Conservation (phyloP, 2,113 vertebrate genomes). For the Paradisaea rubra region DNA sequence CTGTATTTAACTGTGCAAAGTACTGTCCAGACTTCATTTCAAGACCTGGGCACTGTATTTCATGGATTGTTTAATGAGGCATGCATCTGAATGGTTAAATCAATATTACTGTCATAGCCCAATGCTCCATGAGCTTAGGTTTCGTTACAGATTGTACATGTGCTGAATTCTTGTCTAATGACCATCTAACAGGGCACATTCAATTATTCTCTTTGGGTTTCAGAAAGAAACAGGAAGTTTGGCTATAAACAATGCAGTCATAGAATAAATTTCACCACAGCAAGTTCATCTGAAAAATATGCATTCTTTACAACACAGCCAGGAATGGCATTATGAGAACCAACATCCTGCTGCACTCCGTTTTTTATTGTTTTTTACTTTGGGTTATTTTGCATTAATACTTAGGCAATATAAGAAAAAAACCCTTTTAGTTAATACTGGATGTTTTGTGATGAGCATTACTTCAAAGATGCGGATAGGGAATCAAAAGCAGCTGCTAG, state of each 20-base stretch:
- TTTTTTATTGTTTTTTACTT: neutral
- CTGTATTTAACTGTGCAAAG: neutral
- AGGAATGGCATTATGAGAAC: slow-evolving; percentile 44
- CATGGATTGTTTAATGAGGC: neutral
- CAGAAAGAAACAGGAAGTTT: slow-evolving; percentile 63
- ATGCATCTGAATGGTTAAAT: slow-evolving; percentile 13
- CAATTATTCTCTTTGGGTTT: slow-evolving; percentile 54
- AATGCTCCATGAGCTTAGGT: slow-evolving; percentile 13
- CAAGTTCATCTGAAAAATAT: slow-evolving; percentile 58
- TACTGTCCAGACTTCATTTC: neutral
- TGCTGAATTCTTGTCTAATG: slow-evolving; percentile 56
- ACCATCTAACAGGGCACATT: slow-evolving; percentile 46
- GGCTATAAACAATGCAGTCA: slow-evolving; percentile 63
- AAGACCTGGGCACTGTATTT: neutral
- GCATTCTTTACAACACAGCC: slow-evolving; percentile 40
- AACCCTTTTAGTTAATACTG: neutral
- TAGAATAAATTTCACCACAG: slow-evolving; percentile 48
- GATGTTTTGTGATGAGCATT: slow-evolving; percentile 24
- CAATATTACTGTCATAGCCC: neutral
- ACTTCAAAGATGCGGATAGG: slow-evolving; percentile 12
- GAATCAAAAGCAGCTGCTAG: slow-evolving; percentile 51
- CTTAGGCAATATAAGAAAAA: slow-evolving; percentile 2
- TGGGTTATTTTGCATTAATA: neutral
- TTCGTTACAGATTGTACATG: slow-evolving; percentile 35
- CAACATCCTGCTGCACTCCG: slow-evolving; percentile 2